Conservation (phyloP, 2,797 vertebrate genomes). For the Cossypha heuglini region DNA sequence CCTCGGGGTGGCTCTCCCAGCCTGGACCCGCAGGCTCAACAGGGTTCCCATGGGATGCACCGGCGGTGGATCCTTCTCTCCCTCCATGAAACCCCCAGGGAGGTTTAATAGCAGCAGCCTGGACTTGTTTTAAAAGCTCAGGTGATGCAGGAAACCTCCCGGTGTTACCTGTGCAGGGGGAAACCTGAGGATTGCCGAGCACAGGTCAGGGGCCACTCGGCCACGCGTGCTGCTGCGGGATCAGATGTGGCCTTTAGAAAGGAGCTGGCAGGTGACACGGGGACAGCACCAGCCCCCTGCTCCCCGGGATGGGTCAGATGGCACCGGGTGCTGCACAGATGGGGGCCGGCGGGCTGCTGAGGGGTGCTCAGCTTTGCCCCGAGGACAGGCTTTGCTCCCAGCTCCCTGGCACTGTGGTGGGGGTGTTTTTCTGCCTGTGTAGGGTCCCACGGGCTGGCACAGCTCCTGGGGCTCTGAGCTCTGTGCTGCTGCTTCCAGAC, state of each 20-base stretch:
- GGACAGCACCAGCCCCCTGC: not conserved
- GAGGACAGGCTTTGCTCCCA: not conserved
- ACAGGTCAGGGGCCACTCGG: not conserved
- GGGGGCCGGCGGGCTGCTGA: not conserved
- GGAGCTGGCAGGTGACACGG: not conserved
- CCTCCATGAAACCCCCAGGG: not conserved
- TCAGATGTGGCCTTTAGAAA: not conserved
- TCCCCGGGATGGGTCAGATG: rapidly evolving
- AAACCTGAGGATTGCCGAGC: conserved; percentile 2
- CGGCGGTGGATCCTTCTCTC: rapidly evolving
- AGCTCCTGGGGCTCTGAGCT: not conserved
- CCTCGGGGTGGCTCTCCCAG: not conserved
- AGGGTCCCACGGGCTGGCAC: not conserved
- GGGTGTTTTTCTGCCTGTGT: not conserved
- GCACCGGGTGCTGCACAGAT: rapidly evolving
- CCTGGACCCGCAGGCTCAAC: not conserved
- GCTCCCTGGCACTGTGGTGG: not conserved
- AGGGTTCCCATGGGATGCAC: not conserved
- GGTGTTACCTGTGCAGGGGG: not conserved
- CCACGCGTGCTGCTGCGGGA: not conserved
- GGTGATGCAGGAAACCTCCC: not conserved
- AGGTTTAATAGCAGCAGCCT: not conserved
- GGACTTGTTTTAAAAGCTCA: not conserved
- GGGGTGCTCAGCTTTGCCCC: not conserved
- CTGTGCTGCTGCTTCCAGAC: not conserved